Evolutionary conservation across 2,888 invertebrate genomes (phyloP), one percentile per base, ranked within the genome.

Genomic region (Sinodicranocentrus sp.): DNA sequence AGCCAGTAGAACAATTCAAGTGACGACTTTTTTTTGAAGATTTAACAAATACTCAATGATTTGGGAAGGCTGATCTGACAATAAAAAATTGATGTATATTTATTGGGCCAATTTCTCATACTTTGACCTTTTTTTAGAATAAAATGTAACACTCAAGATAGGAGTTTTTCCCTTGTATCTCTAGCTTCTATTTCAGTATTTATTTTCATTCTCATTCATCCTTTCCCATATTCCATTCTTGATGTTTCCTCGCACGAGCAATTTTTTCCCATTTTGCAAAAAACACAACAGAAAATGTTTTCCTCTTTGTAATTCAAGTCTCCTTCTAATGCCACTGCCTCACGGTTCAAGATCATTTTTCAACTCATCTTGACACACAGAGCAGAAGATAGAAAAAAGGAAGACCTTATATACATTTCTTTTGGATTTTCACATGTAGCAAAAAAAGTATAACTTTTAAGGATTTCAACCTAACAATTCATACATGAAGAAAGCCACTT

Each of bases 301-400:
- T 43, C 39, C 61, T 59, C 59, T 10, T 67, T 43, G 67, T 67
- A 43, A 54, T 75, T 65, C 59, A 10, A 72, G 59, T 59, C 59
- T 79, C 68, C 1, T 68, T 44, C 23, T 71, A 71, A 78, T 78
- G 78, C 63, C 59, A 59, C 78, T 23, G 71, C 43, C 72, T 72
- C 80, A 72, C 72, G 72, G 72, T 80, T 80, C 67, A 65, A 65
- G 80, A 80, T 80, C 80, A 80, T 80, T 80, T 80, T 72, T 80
- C 80, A 80, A 80, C 72, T 80, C 67, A 63, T 72, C 80, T 39
- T 80, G 80, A 80, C 80, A 72, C 72, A 54, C 52, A 63, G 57
- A 10, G 25, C 10, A 19, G 25, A 8, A 59, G 59, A 19, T 2
- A 59, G 19, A 28, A 44, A 63, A 67, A 67, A 77, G 28, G n/a